Evolutionary conservation across 53 echinoderm and acorn worm species (phyloP).

Genomic region (Hippasteria phrygiana): DNA sequence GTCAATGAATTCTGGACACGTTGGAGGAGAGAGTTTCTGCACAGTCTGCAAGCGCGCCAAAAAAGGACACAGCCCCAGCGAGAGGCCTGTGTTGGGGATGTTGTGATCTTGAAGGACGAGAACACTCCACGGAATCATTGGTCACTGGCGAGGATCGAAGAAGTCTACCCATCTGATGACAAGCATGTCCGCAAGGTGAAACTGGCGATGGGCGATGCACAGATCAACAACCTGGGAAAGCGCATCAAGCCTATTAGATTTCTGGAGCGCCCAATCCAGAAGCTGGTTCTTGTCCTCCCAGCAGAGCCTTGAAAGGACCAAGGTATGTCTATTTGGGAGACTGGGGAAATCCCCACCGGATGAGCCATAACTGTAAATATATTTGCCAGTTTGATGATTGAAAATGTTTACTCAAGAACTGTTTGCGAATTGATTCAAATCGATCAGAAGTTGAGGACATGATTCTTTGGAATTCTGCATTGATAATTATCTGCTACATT

Average conservation of each 20-base stretch:
- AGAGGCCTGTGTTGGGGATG: constrained; percentile 24
- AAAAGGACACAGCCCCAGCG: constrained; percentile 46
- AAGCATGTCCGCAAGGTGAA: constrained; percentile 59
- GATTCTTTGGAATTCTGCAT: background rate
- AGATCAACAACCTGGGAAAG: constrained; percentile 6
- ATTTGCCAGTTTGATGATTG: background rate
- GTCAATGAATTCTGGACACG: constrained; percentile 50
- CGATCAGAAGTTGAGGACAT: background rate
- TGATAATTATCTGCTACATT: background rate
- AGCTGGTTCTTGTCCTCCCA: constrained; percentile 22
- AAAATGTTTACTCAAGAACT: background rate
- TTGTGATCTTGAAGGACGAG: constrained; percentile 62
- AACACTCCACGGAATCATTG: constrained; percentile 36
- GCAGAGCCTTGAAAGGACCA: background rate
- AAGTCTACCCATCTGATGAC: constrained; percentile 47
- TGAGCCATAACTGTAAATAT: background rate
- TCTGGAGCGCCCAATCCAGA: constrained; percentile 59
- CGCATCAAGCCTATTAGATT: background rate
- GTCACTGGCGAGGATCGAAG: constrained; percentile 30
- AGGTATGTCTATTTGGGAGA: background rate
- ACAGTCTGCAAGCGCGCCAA: constrained; percentile 13
- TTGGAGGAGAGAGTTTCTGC: constrained; percentile 52
- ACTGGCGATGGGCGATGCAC: background rate
- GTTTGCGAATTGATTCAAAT: background rate
- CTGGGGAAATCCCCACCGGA: constrained; percentile 5